Percentiles rank a stretch among this genome's conserved stretches.
Evolutionary conservation across 2,113 vertebrate species (phyloP).

Genomic region (Scomber colias): DNA sequence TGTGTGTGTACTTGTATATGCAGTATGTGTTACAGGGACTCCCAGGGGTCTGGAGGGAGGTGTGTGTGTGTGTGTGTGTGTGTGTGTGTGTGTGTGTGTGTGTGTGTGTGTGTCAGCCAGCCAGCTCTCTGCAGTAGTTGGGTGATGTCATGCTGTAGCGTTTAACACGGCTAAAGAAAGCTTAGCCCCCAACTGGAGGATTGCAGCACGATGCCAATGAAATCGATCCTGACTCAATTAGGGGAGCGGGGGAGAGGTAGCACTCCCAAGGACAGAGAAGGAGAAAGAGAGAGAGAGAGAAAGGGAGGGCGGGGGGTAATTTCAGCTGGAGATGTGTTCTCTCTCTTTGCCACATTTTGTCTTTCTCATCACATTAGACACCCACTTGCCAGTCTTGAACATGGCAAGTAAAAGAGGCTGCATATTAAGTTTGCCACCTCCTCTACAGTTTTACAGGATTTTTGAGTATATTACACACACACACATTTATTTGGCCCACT

Average conservation of each 20-base stretch:
- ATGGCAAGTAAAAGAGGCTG: constrained; percentile 22
- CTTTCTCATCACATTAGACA: constrained; percentile 54
- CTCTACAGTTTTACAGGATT: constrained; percentile 12
- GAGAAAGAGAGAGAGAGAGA: constrained; percentile 49
- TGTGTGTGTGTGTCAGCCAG: constrained; percentile 44
- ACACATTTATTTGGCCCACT: constrained; percentile 24
- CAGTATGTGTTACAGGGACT: constrained; percentile 50
- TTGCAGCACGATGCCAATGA: constrained; percentile 78
- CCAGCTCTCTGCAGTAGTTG: constrained; percentile 74
- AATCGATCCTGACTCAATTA: constrained; percentile 83
- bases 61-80: no score
- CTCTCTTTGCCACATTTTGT: constrained; percentile 59
- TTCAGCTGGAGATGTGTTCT: constrained; percentile 63
- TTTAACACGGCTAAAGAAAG: constrained; percentile 86
- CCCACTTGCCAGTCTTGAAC: constrained; percentile 20
- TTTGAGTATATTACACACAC: constrained; percentile 9
- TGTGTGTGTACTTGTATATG: constrained; percentile 32
- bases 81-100: no score
- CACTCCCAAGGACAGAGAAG: constrained; percentile 73
- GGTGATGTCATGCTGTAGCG: constrained; percentile 84
- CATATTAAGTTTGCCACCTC: constrained; percentile 27
- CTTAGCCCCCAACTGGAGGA: constrained; percentile 82
- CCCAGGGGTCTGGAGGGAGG: constrained; percentile 29
- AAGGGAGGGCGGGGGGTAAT: background rate
- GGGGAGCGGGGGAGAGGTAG: constrained; percentile 66